These are phyloP conservation scores for Mus spicilegus DNA, from an alignment of 2,113 vertebrate species.

Conservation along the genomic window DNA sequence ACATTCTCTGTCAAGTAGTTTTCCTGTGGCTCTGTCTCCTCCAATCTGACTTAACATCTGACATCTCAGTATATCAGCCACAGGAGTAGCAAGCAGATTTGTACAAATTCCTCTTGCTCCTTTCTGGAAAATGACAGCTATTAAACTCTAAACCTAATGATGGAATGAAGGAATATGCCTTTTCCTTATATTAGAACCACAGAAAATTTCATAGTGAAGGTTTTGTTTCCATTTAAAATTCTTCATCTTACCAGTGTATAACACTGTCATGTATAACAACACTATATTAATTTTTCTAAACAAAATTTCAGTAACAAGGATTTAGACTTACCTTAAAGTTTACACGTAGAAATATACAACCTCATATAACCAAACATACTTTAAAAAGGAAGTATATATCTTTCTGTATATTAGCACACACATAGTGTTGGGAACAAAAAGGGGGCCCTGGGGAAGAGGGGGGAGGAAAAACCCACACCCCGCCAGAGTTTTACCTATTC, in stretches of 20 bases:
- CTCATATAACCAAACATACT: not conserved
- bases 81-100: not conserved
- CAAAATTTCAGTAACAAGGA: conserved; percentile 31
- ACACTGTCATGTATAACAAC: not conserved
- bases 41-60: not conserved
- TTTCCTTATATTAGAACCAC: conserved; percentile 15
- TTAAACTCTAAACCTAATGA: not conserved
- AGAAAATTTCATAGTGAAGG: not conserved
- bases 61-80: not conserved
- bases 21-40: not conserved
- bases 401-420: not conserved
- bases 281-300: not conserved
- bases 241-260: not conserved
- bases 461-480: no score
- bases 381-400: conserved; percentile 24
- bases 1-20: not conserved
- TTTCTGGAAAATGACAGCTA: not conserved
- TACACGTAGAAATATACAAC: not conserved
- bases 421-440: no score
- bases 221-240: conserved; percentile 37
- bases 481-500: no score
- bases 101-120: not conserved
- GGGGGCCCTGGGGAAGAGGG: no score
- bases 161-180: not conserved
- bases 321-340: conserved; percentile 39